Percentiles rank a stretch among this genome's conserved stretches.
phyloP scores from a whole-genome alignment of 2,113 vertebrate genomes.

The Coreoperca whiteheadi region DNA sequence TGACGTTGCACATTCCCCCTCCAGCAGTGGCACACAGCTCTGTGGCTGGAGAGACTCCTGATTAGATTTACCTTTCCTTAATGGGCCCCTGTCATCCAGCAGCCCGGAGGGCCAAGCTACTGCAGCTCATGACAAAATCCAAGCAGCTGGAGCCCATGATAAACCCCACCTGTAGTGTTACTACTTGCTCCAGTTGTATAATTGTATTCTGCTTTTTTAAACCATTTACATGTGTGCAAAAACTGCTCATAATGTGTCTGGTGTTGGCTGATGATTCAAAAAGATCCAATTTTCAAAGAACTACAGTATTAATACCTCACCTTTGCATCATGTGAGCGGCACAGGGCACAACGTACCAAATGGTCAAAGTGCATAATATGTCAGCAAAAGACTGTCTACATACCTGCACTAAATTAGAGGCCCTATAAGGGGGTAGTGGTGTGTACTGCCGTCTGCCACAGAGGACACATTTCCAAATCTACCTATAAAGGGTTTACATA shows the following conservation, averaged over 20 bases:
- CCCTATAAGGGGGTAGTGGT: too few species aligned
- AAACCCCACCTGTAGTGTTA: constrained; percentile 36
- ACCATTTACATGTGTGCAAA: not conserved
- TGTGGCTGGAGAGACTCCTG: constrained; percentile 70
- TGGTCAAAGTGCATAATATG: not conserved
- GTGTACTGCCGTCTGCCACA: not conserved
- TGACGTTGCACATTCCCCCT: constrained; percentile 64
- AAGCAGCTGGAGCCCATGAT: constrained; percentile 47
- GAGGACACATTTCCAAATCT: not conserved
- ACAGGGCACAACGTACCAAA: not conserved
- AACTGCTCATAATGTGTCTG: not conserved
- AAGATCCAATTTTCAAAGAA: not conserved
- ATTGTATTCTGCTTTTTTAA: not conserved
- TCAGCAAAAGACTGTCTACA: not conserved
- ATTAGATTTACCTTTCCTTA: constrained; percentile 85
- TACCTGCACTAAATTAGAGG: not conserved
- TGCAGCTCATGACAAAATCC: constrained; percentile 44
- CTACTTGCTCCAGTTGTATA: not conserved
- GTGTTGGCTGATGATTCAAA: not conserved
- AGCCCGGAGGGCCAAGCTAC: constrained; percentile 63
- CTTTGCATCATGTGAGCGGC: not conserved
- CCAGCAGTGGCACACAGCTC: constrained; percentile 70
- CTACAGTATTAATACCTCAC: not conserved
- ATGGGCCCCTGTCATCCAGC: constrained; percentile 77
- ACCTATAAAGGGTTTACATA: not conserved